Evolutionary conservation across 2,113 vertebrate species (phyloP).

Genomic region (Anser cygnoides): DNA sequence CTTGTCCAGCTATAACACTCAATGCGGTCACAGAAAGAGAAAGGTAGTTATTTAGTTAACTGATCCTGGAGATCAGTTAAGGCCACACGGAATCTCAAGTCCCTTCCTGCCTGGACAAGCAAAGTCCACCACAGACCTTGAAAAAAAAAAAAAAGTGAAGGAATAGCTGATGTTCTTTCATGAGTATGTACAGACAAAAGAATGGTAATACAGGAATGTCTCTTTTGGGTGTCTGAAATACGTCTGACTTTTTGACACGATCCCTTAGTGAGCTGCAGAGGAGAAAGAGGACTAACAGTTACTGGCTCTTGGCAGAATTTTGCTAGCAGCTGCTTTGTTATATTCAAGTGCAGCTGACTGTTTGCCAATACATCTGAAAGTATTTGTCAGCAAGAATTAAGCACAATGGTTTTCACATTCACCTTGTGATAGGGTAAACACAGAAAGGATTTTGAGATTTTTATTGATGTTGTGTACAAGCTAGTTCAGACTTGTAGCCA

Average conservation of each 20-base stretch:
- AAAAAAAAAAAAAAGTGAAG: neutral
- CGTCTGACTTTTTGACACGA: neutral
- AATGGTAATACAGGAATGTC: neutral
- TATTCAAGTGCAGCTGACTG: conserved; percentile 45
- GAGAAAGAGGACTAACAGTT: conserved; percentile 50
- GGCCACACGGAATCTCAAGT: neutral
- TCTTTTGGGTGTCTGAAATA: conserved; percentile 16
- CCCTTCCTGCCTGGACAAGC: neutral
- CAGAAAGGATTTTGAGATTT: conserved; percentile 22
- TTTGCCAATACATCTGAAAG: conserved; percentile 60
- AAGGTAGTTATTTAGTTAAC: neutral
- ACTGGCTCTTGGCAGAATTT: conserved; percentile 49
- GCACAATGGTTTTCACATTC: conserved; percentile 42
- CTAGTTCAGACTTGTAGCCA: neutral
- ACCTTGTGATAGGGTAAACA: conserved; percentile 39
- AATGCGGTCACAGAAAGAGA: neutral
- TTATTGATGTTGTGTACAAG: neutral
- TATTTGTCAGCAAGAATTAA: conserved; percentile 70
- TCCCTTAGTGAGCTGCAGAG: conserved; percentile 8
- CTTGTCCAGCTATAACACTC: neutral
- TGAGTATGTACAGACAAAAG: neutral
- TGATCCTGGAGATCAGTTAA: neutral
- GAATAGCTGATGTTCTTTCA: neutral
- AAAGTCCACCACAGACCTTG: neutral
- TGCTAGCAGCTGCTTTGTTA: conserved; percentile 37